These are phyloP conservation scores for Bos javanicus DNA, from an alignment of 2,113 vertebrate species.

Conservation along the genomic window DNA sequence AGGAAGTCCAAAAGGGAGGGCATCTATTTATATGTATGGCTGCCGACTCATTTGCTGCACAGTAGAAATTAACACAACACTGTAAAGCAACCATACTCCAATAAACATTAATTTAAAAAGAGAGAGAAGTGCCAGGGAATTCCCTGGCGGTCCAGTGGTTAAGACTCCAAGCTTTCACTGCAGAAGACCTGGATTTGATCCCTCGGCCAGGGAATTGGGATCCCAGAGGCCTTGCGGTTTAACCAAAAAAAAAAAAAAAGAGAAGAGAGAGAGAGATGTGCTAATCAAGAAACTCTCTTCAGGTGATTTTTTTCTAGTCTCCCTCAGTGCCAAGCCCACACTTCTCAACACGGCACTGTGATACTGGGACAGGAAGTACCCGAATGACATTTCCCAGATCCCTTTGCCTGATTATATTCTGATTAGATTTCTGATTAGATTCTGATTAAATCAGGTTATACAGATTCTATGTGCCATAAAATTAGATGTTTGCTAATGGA, in stretches of 20 bases:
- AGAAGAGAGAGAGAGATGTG: not conserved
- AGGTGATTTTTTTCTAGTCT: not conserved
- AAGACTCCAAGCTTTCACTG: not conserved
- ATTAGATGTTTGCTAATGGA: not conserved
- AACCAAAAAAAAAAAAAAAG: not conserved
- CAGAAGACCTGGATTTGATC: not conserved
- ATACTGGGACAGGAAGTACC: not conserved
- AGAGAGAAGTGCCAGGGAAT: not conserved
- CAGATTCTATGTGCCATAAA: not conserved
- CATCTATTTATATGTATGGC: not conserved
- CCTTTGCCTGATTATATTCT: conserved; percentile 26
- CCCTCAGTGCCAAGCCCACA: not conserved
- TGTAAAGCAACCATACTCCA: not conserved
- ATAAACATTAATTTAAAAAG: not conserved
- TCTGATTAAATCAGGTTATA: conserved; percentile 8
- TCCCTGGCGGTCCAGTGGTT: not conserved
- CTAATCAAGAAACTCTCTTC: not conserved
- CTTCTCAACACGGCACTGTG: not conserved
- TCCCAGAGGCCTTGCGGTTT: not conserved
- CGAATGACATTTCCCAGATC: not conserved
- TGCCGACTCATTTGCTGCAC: not conserved
- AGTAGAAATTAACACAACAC: not conserved
- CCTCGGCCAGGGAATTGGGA: not conserved
- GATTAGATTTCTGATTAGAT: conserved; percentile 36
- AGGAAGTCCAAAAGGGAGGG: not conserved